Evolutionary conservation across 1,140 invertebrate species (phyloP).

Genomic region (Sipha flava): DNA sequence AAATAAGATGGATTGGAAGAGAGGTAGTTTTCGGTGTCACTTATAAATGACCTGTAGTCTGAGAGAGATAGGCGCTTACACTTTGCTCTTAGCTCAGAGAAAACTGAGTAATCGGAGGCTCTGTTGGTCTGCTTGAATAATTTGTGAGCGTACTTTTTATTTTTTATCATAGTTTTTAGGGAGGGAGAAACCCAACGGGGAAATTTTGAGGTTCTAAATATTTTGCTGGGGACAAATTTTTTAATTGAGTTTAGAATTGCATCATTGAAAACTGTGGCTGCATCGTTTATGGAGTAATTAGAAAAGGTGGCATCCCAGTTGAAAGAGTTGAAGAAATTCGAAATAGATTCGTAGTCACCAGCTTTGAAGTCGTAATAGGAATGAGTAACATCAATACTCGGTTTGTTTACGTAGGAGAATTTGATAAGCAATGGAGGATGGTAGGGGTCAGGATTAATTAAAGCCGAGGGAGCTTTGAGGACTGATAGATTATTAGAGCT

Average conservation of each 20-base stretch:
- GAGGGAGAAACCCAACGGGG: background rate
- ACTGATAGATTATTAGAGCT: background rate
- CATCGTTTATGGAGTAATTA: no score
- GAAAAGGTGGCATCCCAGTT: background rate
- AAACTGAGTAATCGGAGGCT: background rate
- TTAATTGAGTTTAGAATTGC: background rate
- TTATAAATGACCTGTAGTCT: background rate
- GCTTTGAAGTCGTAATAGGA: background rate
- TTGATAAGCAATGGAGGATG: background rate
- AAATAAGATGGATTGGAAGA: background rate
- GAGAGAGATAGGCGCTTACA: background rate
- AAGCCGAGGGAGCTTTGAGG: background rate
- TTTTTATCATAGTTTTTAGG: no score
- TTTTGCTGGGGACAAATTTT: background rate
- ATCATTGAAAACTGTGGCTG: no score
- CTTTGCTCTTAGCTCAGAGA: background rate
- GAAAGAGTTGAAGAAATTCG: background rate
- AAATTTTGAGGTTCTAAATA: background rate
- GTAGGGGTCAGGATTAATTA: background rate
- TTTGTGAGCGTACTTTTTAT: background rate
- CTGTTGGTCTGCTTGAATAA: background rate
- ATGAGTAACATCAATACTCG: background rate
- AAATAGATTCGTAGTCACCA: background rate
- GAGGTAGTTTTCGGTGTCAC: background rate
- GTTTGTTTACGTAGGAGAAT: background rate